A percentile compares a stretch with the other conserved stretches of the same genome.
Evolutionary conservation across 2,797 vertebrate genomes (phyloP).

Genomic region (Malurus leucopterus): DNA sequence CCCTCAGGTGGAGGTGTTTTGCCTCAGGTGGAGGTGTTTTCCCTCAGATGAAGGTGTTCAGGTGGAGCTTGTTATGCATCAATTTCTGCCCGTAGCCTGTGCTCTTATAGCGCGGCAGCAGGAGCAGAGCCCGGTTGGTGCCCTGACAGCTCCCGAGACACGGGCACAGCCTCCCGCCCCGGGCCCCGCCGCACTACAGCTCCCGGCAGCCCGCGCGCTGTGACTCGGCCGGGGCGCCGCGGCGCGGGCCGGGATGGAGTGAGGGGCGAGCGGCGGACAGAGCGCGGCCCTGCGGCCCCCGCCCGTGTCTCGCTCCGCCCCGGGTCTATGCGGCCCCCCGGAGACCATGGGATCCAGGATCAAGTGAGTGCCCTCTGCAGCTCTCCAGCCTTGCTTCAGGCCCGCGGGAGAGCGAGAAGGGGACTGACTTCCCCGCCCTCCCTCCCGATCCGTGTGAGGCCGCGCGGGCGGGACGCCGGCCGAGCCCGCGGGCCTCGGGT

Average conservation of each 20-base stretch:
- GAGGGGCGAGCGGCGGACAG: slow-evolving; percentile 66
- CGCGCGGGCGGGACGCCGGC: slow-evolving; percentile 7
- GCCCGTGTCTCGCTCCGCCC: not conserved
- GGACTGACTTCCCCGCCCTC: slow-evolving; percentile 34
- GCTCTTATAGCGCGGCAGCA: not conserved
- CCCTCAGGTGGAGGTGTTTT: no score
- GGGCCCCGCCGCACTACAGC: slow-evolving; percentile 55
- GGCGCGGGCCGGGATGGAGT: slow-evolving; percentile 65
- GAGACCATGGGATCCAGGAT: slow-evolving; percentile 78
- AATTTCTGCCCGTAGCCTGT: not conserved
- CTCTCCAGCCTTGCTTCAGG: not conserved
- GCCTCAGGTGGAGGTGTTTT: no score
- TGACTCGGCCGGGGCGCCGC: slow-evolving; percentile 58
- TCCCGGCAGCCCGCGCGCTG: slow-evolving; percentile 58
- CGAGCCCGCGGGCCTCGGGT: slow-evolving; percentile 8
- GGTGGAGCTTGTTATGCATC: not conserved
- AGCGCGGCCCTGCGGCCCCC: slow-evolving; percentile 6
- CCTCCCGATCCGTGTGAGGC: not conserved
- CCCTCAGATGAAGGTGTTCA: not conserved
- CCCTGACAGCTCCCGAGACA: fast-evolving
- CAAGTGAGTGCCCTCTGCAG: slow-evolving; percentile 70
- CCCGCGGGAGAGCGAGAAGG: slow-evolving; percentile 27
- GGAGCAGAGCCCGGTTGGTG: not conserved
- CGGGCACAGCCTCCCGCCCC: not conserved
- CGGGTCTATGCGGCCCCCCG: slow-evolving; percentile 71